A percentile compares a stretch with the other conserved stretches of the same genome.
phyloP scores from a whole-genome alignment of 2,797 vertebrate genomes.

The Danio kyathit region DNA sequence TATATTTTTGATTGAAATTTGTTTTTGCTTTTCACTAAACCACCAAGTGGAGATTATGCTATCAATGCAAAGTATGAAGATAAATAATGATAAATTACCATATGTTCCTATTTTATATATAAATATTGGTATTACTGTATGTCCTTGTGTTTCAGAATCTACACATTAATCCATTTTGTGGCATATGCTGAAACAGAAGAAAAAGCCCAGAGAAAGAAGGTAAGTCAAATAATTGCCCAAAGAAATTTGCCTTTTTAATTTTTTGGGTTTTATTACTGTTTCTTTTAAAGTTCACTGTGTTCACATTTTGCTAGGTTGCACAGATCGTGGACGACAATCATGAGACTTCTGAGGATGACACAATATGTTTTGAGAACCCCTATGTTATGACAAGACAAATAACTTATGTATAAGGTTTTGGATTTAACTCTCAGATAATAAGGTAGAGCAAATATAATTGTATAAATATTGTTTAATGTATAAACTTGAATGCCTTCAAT shows the following conservation, averaged over 20 bases:
- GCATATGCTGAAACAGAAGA: slow-evolving; percentile 55
- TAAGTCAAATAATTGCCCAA: not conserved
- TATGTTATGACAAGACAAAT: not conserved
- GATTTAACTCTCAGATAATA: not conserved
- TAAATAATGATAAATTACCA: not conserved
- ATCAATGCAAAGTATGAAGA: not conserved
- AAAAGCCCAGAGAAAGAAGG: slow-evolving; percentile 30
- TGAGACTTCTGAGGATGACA: not conserved
- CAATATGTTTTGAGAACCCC: slow-evolving; percentile 22
- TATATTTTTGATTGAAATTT: too few relatives aligned
- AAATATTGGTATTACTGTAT: not conserved
- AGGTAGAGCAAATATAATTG: not conserved
- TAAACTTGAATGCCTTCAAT: not conserved
- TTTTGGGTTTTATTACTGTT: not conserved
- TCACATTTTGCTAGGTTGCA: slow-evolving; percentile 11
- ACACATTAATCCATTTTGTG: slow-evolving; percentile 62
- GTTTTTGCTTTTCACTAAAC: not conserved
- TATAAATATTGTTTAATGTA: not conserved
- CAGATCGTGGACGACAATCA: not conserved
- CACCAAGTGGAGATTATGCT: too few relatives aligned
- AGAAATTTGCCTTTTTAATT: not conserved
- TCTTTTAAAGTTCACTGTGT: not conserved
- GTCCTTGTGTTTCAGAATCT: slow-evolving; percentile 50
- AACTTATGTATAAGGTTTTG: not conserved
- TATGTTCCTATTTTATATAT: not conserved